Percentiles rank a stretch among this genome's conserved stretches.
Conservation (phyloP, 2,888 invertebrate species). For the Rhamnusium bicolor region DNA sequence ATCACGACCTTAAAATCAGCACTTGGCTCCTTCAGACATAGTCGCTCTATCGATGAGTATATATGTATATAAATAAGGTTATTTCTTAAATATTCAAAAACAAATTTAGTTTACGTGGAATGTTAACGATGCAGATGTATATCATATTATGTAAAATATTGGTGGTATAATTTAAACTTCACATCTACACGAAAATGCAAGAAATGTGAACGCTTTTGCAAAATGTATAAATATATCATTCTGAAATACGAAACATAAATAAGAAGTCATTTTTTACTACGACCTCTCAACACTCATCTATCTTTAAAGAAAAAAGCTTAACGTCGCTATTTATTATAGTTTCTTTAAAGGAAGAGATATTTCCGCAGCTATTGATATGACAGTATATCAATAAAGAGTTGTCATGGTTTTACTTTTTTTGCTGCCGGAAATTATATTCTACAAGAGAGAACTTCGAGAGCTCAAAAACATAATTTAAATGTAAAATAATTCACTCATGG, state of each 20-base stretch:
- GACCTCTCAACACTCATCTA: slow-evolving; percentile 6
- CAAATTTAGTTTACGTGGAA: no score
- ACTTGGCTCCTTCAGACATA: no score
- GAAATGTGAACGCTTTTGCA: not conserved
- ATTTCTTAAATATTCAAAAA: no score
- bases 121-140: no score
- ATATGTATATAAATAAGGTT: no score
- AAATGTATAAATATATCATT: not conserved
- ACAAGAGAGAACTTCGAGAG: not conserved
- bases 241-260: slow-evolving; percentile 5
- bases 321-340: slow-evolving; percentile 18
- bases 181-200: not conserved
- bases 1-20: no score
- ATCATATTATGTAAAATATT: no score
- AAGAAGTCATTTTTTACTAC: not conserved
- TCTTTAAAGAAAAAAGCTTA: slow-evolving; percentile 10
- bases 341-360: slow-evolving; percentile 10
- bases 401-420: slow-evolving; percentile 2
- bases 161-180: not conserved
- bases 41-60: no score
- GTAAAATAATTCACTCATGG: not conserved
- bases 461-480: slow-evolving; percentile 6
- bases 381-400: slow-evolving; percentile 21
- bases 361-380: slow-evolving; percentile 23
- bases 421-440: slow-evolving; percentile 14